Conservation (phyloP, 2,113 vertebrate species). For the Dissostichus mawsoni region DNA sequence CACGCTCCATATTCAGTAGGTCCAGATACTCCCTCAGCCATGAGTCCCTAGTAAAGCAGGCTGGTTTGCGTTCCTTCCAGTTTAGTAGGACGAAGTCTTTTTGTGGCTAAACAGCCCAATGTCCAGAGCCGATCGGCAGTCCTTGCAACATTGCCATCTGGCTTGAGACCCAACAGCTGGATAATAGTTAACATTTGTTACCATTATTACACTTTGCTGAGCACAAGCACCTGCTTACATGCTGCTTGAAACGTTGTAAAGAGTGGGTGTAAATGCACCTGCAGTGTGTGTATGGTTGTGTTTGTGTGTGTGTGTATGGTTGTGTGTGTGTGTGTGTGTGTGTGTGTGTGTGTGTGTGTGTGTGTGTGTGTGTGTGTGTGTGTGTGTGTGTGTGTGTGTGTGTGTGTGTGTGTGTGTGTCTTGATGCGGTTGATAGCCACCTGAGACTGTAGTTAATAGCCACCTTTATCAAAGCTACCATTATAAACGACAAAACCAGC, state of each 20-base stretch:
- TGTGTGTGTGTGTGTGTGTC: not conserved
- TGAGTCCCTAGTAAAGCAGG: too few relatives aligned
- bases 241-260: slow-evolving; percentile 24
- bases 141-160: too few relatives aligned
- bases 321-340: too few relatives aligned
- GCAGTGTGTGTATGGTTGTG: not conserved
- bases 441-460: slow-evolving; percentile 46
- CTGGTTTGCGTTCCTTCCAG: too few relatives aligned
- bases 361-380: too few relatives aligned
- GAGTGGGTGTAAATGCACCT: slow-evolving; percentile 34
- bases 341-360: too few relatives aligned
- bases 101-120: too few relatives aligned
- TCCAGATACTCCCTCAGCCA: too few relatives aligned
- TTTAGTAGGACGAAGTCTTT: too few relatives aligned
- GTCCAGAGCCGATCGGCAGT: too few relatives aligned
- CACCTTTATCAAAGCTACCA: slow-evolving; percentile 37
- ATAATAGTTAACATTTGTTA: slow-evolving; percentile 37
- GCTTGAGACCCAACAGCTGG: slow-evolving; percentile 52
- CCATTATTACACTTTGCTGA: too few relatives aligned
- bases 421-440: slow-evolving; percentile 14
- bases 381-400: not conserved
- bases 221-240: slow-evolving; percentile 17
- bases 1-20: too few relatives aligned
- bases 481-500: slow-evolving; percentile 35
- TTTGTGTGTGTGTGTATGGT: not conserved